A percentile compares a stretch with the other conserved stretches of the same genome.
phyloP scores from a whole-genome alignment of 1,140 invertebrate species.

The Drosophila eugracilis region DNA sequence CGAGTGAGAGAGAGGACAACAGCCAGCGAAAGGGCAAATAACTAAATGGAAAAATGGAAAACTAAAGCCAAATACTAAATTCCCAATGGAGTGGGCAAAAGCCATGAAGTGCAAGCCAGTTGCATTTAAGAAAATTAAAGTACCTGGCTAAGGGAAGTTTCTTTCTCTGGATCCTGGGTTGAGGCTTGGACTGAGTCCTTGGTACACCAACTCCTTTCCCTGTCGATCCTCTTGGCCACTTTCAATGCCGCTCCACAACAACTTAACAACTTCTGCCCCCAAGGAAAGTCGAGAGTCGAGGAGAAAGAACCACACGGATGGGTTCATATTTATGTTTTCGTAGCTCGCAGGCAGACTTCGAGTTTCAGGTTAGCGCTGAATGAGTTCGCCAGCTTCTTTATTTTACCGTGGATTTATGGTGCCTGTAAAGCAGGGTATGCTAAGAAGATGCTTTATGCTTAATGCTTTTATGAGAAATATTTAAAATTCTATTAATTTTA shows the following conservation, averaged over 20 bases:
- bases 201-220: neutral
- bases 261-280: constrained; percentile 47
- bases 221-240: constrained; percentile 38
- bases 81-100: constrained; percentile 41
- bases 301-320: constrained; percentile 7
- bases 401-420: constrained; percentile 15
- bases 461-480: too few relatives aligned
- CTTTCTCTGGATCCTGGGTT: neutral
- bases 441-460: too few relatives aligned
- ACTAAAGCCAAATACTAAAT: too few relatives aligned
- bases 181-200: neutral
- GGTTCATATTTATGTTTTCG: constrained; percentile 49
- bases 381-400: constrained; percentile 16
- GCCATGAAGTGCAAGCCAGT: constrained; percentile 20
- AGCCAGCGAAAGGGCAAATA: constrained; percentile 32
- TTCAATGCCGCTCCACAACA: constrained; percentile 46
- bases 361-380: constrained; percentile 10
- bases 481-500: too few relatives aligned
- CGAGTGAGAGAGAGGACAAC: constrained; percentile 43
- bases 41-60: constrained; percentile 49
- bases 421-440: neutral
- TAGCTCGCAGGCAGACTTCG: constrained; percentile 26
- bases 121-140: constrained; percentile 58
- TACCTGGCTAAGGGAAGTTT: constrained; percentile 14
- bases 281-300: neutral